Percentiles rank a stretch among this genome's conserved stretches.
phyloP scores from a whole-genome alignment of 2,113 vertebrate species.

The Phodopus roborovskii region DNA sequence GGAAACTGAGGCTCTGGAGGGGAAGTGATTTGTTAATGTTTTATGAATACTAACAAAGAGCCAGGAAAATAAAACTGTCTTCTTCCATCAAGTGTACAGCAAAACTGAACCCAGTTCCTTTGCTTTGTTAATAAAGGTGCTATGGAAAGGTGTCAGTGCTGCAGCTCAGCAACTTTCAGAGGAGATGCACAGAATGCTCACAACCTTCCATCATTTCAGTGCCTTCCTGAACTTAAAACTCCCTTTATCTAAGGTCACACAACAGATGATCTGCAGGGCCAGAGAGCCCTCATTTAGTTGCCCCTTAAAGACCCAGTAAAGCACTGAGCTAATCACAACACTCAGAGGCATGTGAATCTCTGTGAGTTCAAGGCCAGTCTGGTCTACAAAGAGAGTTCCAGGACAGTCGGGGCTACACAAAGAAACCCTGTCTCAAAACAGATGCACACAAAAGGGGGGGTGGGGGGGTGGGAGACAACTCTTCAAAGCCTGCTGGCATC shows the following conservation, averaged over 20 bases:
- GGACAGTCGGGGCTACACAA: background rate
- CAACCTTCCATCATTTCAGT: background rate
- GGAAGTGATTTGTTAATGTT: conserved; percentile 9
- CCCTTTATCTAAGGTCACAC: background rate
- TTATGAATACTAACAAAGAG: background rate
- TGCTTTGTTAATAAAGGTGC: conserved; percentile 37
- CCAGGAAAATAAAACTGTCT: conserved; percentile 34
- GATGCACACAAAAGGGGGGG: background rate
- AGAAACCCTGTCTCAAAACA: background rate
- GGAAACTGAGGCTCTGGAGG: background rate
- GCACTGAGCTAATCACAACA: background rate
- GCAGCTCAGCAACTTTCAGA: background rate
- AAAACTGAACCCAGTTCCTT: conserved; percentile 12
- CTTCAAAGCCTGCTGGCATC: background rate
- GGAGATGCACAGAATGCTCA: background rate
- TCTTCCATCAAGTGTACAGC: background rate
- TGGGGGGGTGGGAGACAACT: background rate
- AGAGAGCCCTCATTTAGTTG: conserved; percentile 11
- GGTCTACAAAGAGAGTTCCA: background rate
- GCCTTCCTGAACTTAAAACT: background rate
- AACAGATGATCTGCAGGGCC: background rate
- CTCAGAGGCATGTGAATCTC: background rate
- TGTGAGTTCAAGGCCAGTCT: background rate
- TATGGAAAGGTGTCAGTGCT: background rate
- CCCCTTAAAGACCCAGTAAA: background rate